Evolutionary conservation across 2,797 vertebrate genomes (phyloP).

Genomic region (Knipowitschia caucasica): DNA sequence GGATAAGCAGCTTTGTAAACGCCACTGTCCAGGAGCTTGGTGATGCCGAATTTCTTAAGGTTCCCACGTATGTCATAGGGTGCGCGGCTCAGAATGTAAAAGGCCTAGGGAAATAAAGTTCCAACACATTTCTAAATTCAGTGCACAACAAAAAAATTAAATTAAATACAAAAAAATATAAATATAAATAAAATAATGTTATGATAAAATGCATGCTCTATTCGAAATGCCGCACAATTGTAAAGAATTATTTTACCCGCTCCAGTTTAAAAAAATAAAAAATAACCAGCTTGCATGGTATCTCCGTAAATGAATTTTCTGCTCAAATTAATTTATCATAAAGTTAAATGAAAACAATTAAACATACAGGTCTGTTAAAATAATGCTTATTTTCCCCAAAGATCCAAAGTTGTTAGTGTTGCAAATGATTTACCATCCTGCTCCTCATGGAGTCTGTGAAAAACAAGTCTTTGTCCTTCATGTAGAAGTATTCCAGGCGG

Average conservation of each 20-base stretch:
- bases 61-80: conserved; percentile 80
- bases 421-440: conserved; percentile 78
- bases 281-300: too few relatives aligned
- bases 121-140: neutral
- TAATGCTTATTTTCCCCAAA: neutral
- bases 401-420: neutral
- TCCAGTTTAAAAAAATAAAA: too few relatives aligned
- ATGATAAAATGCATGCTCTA: too few relatives aligned
- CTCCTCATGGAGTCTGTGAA: conserved; percentile 91
- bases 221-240: too few relatives aligned
- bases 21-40: conserved; percentile 81
- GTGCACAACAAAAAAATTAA: neutral
- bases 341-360: too few relatives aligned
- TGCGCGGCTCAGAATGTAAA: conserved; percentile 86
- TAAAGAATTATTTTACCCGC: too few relatives aligned
- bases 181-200: too few relatives aligned
- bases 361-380: too few relatives aligned
- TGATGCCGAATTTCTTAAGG: conserved; percentile 89
- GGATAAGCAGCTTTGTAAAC: conserved; percentile 94
- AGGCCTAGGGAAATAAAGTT: conserved; percentile 73
- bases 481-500: conserved; percentile 79
- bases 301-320: too few relatives aligned
- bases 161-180: too few relatives aligned
- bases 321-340: too few relatives aligned
- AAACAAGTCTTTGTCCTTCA: conserved; percentile 80